Evolutionary conservation across 2,113 vertebrate species (phyloP).

Genomic region (Galemys pyrenaicus): DNA sequence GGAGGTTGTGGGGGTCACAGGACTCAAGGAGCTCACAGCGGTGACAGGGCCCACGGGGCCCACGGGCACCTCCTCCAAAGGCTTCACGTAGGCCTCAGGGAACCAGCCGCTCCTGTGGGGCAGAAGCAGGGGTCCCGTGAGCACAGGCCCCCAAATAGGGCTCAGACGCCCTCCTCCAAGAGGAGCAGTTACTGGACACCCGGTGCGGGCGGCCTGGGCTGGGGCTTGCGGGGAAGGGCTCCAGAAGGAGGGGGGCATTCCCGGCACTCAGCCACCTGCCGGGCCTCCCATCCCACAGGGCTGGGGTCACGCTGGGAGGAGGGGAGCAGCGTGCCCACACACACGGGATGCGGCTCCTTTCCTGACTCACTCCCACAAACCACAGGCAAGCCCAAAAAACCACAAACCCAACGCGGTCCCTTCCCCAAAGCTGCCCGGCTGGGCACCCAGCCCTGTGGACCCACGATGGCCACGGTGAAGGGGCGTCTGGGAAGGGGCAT

Average conservation of each 20-base stretch:
- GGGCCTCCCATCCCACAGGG: background rate
- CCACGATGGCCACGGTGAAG: background rate
- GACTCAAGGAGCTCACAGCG: background rate
- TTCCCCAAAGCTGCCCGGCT: background rate
- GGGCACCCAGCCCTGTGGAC: background rate
- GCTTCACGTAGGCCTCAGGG: conserved; percentile 93
- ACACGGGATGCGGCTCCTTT: background rate
- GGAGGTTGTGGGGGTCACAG: background rate
- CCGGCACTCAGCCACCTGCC: rapidly evolving
- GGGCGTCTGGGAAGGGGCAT: background rate
- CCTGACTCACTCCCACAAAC: background rate
- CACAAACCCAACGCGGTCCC: background rate
- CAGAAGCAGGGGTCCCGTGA: background rate
- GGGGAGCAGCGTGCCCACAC: background rate
- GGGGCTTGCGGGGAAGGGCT: background rate
- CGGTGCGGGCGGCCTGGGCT: background rate
- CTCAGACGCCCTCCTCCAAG: rapidly evolving
- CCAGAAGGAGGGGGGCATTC: background rate
- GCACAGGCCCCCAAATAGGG: background rate
- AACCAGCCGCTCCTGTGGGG: conserved; percentile 95
- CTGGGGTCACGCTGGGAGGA: background rate
- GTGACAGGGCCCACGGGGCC: conserved; percentile 57
- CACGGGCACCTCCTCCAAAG: conserved; percentile 80
- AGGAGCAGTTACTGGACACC: background rate
- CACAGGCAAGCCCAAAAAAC: background rate